These are phyloP conservation scores for Trichogramma dendrolimi DNA, from an alignment of 2,888 invertebrate genomes.

Conservation along the genomic window DNA sequence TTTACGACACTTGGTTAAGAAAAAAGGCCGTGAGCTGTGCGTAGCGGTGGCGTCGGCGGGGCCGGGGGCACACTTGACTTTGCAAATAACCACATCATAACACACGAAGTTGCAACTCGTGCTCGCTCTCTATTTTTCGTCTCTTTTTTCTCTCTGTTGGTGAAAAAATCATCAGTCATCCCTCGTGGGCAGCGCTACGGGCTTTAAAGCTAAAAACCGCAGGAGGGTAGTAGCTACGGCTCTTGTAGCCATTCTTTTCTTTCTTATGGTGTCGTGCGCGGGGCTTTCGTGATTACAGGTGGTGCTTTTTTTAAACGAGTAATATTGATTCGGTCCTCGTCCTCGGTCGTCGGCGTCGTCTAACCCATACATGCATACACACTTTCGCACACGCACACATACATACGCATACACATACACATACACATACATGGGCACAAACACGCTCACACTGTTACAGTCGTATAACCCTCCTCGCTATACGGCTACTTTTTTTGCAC, in stretches of 20 bases:
- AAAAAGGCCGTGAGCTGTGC: too few species aligned
- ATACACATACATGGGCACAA: neutral
- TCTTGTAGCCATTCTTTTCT: neutral
- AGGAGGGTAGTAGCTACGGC: neutral
- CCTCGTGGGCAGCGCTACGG: slow-evolving; percentile 9
- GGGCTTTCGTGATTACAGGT: slow-evolving; percentile 34
- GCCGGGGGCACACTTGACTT: too few species aligned
- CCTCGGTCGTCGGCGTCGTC: slow-evolving; percentile 6
- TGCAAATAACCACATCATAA: too few species aligned
- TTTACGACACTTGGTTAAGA: too few species aligned
- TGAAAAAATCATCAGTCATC: neutral
- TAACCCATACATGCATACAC: neutral
- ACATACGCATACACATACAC: neutral
- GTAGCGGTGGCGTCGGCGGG: too few species aligned
- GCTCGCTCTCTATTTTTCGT: slow-evolving; percentile 4
- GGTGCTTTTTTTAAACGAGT: slow-evolving; percentile 50
- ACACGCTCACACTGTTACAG: neutral
- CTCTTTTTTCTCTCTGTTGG: neutral
- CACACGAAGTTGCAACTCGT: neutral
- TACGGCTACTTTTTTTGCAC: slow-evolving; percentile 21
- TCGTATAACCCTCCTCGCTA: slow-evolving; percentile 6
- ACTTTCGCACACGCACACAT: neutral
- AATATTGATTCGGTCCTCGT: slow-evolving; percentile 50
- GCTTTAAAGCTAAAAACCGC: too few species aligned
- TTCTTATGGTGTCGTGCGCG: too few species aligned